Evolutionary conservation across 2,888 invertebrate genomes (phyloP).

Genomic region (Drosophila barbarae): DNA sequence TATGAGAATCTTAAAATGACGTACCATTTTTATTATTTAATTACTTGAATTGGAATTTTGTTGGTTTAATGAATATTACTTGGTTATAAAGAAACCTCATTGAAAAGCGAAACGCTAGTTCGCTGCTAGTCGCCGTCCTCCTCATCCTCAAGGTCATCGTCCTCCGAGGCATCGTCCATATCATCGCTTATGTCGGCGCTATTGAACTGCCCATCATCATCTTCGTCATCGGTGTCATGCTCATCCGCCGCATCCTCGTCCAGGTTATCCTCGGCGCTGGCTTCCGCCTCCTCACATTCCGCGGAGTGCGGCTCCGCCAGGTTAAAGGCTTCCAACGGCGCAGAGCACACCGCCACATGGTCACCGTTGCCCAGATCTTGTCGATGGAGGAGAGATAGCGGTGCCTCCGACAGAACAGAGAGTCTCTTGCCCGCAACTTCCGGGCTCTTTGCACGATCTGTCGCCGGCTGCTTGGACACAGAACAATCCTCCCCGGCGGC

Average conservation of each 20-base stretch:
- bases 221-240: constrained; percentile 25
- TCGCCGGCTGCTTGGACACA: background rate
- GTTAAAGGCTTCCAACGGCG: constrained; percentile 2
- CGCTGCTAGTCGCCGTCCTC: constrained; percentile 27
- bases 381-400: constrained; percentile 12
- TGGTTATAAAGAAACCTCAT: background rate
- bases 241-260: constrained; percentile 36
- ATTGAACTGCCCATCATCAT: constrained; percentile 35
- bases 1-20: constrained; percentile 21
- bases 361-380: constrained; percentile 62
- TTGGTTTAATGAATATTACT: constrained; percentile 7
- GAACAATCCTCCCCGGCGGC: constrained; percentile 52
- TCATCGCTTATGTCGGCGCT: constrained; percentile 38
- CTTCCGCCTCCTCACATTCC: constrained; percentile 34
- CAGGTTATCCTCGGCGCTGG: constrained; percentile 10
- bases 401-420: background rate
- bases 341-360: constrained; percentile 38
- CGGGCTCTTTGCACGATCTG: background rate
- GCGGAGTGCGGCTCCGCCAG: background rate
- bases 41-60: constrained; percentile 23
- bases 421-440: background rate
- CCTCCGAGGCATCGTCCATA: constrained; percentile 22
- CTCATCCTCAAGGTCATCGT: constrained; percentile 19
- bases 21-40: constrained; percentile 61
- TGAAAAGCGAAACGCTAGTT: background rate